A percentile compares a stretch with the other conserved stretches of the same genome.
These are phyloP conservation scores for Drosophila kanekoi DNA, from an alignment of 2,888 invertebrate species.

Conservation along the genomic window DNA sequence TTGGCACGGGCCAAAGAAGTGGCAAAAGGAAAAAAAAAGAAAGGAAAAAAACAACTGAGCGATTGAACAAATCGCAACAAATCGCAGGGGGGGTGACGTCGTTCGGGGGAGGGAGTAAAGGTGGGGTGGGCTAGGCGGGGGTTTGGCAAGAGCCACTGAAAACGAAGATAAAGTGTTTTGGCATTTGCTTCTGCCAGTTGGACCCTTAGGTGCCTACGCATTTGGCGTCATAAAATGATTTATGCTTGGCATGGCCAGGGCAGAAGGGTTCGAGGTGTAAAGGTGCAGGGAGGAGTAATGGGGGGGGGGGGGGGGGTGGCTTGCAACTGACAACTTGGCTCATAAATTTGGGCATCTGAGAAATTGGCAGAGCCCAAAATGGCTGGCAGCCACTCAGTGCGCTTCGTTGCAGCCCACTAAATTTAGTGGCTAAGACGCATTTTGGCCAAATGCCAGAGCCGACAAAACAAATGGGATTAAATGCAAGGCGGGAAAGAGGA, in stretches of 20 bases:
- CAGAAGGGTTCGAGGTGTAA: too few species aligned
- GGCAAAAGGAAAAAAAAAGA: background rate
- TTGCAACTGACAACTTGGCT: constrained; percentile 55
- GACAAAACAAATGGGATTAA: too few species aligned
- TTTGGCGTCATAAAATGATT: constrained; percentile 3
- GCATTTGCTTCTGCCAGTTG: constrained; percentile 51
- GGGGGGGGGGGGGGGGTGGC: background rate
- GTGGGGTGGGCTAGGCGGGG: background rate
- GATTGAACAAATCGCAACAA: constrained; percentile 62
- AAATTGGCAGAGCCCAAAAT: constrained; percentile 65
- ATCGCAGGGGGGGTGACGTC: constrained; percentile 3
- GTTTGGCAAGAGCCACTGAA: constrained; percentile 21
- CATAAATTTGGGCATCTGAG: constrained; percentile 64
- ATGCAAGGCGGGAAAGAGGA: background rate
- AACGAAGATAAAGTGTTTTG: constrained; percentile 68
- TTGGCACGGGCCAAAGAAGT: constrained; percentile 58
- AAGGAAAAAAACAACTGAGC: background rate
- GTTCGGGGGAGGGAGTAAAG: background rate
- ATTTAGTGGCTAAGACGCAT: constrained; percentile 42
- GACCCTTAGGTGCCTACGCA: constrained; percentile 40
- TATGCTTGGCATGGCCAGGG: background rate
- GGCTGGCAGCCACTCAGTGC: constrained; percentile 58
- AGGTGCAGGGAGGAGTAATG: too few species aligned
- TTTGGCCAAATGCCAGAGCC: constrained; percentile 41
- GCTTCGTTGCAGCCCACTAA: constrained; percentile 57